Conservation (phyloP, 2,113 vertebrate species). For the Brachypodius melanocephalos region DNA sequence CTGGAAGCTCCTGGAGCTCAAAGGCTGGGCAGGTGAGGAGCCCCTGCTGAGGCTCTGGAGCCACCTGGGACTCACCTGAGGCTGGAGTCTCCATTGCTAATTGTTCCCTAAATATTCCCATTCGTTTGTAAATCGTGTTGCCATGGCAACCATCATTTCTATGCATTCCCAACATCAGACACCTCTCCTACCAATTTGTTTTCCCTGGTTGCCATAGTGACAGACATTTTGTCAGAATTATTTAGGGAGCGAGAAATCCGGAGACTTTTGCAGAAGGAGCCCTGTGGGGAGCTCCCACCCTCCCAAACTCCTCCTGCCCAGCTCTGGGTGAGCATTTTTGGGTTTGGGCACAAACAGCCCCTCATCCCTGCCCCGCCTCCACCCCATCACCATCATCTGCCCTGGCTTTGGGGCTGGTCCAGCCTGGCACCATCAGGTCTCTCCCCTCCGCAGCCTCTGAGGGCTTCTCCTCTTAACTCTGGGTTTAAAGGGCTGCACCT, state of each 20-base stretch:
- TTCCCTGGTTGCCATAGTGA: constrained; percentile 12
- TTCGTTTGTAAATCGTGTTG: background rate
- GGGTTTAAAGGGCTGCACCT: background rate
- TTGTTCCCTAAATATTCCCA: background rate
- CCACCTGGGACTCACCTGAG: background rate
- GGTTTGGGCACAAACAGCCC: background rate
- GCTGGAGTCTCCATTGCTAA: background rate
- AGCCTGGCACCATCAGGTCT: background rate
- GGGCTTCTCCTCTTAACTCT: background rate
- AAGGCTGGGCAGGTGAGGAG: background rate
- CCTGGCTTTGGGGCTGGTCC: rapidly evolving
- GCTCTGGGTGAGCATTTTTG: rapidly evolving
- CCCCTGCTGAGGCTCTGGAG: background rate
- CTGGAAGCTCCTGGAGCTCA: background rate
- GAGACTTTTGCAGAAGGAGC: background rate
- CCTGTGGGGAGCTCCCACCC: background rate
- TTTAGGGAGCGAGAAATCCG: background rate
- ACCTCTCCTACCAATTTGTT: constrained; percentile 48
- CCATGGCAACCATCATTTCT: background rate
- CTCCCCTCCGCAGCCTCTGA: background rate
- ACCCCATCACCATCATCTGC: rapidly evolving
- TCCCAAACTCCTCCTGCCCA: background rate
- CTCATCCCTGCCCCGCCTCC: background rate
- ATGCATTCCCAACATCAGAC: background rate
- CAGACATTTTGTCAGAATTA: constrained; percentile 43